Conservation (phyloP, 2,888 invertebrate genomes). For the Lepidonotus clava region DNA sequence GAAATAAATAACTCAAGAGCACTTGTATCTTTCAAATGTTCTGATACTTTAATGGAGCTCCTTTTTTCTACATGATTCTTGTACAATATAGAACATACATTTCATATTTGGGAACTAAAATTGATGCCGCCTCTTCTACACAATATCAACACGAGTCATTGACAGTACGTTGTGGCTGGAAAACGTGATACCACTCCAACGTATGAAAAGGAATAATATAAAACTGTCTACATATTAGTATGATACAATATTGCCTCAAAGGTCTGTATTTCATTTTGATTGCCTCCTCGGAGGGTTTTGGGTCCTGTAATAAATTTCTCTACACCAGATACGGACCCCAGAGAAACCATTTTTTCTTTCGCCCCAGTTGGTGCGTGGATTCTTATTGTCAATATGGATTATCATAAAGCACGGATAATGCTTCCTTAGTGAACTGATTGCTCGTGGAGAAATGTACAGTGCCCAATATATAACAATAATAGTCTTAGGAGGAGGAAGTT, state of each 20-base stretch:
- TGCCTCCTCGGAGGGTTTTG: slow-evolving; percentile 45
- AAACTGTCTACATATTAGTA: slow-evolving; percentile 44
- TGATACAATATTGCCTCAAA: slow-evolving; percentile 55
- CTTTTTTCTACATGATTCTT: slow-evolving; percentile 58
- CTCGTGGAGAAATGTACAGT: slow-evolving; percentile 52
- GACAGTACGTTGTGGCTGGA: slow-evolving; percentile 55
- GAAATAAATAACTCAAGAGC: background rate
- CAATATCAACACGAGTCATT: slow-evolving; percentile 56
- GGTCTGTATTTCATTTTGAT: slow-evolving; percentile 54
- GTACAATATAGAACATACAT: slow-evolving; percentile 60
- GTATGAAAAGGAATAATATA: slow-evolving; percentile 55
- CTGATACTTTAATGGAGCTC: slow-evolving; percentile 59
- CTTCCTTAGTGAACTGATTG: slow-evolving; percentile 45
- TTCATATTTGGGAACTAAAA: slow-evolving; percentile 57
- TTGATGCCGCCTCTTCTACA: slow-evolving; percentile 55
- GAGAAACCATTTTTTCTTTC: background rate
- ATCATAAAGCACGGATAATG: slow-evolving; percentile 33
- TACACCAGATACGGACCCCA: slow-evolving; percentile 45
- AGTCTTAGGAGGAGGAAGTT: background rate
- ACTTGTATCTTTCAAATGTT: slow-evolving; percentile 54
- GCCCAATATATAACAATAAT: slow-evolving; percentile 36
- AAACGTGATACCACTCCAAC: slow-evolving; percentile 53
- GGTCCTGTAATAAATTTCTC: slow-evolving; percentile 46
- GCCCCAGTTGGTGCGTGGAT: slow-evolving; percentile 48
- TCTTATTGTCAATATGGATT: slow-evolving; percentile 15